Conservation (phyloP, 2,888 invertebrate species). For the Koerneria pararmatus region DNA sequence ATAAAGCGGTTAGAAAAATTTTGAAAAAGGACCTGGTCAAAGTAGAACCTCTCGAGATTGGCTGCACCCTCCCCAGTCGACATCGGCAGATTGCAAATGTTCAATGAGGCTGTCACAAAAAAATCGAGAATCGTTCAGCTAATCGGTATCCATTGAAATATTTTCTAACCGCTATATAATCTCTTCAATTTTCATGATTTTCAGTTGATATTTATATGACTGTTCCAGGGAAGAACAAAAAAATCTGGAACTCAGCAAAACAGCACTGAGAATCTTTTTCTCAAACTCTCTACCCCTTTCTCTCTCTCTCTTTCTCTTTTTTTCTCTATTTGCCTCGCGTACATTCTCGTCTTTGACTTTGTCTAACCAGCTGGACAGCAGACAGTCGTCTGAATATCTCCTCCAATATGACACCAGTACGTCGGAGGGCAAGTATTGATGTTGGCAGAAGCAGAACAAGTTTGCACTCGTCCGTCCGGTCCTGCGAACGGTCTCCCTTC, state of each 20-base stretch:
- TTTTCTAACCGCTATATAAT: too few species aligned
- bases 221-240: too few species aligned
- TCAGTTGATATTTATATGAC: too few species aligned
- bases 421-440: slow-evolving; percentile 54
- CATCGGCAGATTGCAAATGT: slow-evolving; percentile 57
- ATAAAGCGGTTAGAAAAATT: too few species aligned
- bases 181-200: too few species aligned
- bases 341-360: too few species aligned
- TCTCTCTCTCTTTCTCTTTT: too few species aligned
- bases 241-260: too few species aligned
- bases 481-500: slow-evolving; percentile 54
- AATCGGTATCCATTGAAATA: slow-evolving; percentile 23
- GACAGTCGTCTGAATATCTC: slow-evolving; percentile 49
- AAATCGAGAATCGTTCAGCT: slow-evolving; percentile 23
- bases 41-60: slow-evolving; percentile 46
- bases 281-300: too few species aligned
- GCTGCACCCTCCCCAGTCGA: slow-evolving; percentile 56
- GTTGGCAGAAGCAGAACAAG: slow-evolving; percentile 52
- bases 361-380: slow-evolving; percentile 55
- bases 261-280: too few species aligned
- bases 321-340: too few species aligned
- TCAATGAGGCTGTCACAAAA: slow-evolving; percentile 45
- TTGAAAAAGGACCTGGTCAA: neutral
- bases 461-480: slow-evolving; percentile 53
- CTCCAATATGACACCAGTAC: slow-evolving; percentile 59